Base-by-base conservation (phyloP, 2,113 vertebrate genomes). In the Tor tambroides region DNA sequence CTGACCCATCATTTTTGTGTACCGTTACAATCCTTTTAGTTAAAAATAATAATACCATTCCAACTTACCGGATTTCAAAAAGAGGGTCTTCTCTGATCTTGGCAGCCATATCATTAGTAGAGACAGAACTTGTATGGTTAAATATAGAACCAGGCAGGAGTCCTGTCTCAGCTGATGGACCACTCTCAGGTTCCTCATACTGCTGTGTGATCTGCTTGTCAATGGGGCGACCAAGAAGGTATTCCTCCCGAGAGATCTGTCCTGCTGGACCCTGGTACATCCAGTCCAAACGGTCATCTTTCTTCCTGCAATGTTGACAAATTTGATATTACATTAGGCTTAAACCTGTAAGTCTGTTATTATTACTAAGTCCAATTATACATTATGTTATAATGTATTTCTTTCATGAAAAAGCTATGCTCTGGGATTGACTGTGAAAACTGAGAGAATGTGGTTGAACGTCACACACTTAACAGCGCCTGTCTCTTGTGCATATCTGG, bases 11-110 rank as follows among this genome's bases (percentile, higher is more conserved):
- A 71, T 71, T 71, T 71, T 32, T 71, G 59, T 61, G 9, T 26
- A 61, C n/a, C 3, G 10, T 61, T 67, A 67, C 63, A 67, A 67
- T 1, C 6, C 65, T 32, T 69, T 19, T 19, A 35, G 67, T 17
- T 69, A 35, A 9, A 35, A 71, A 71, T 35, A 69, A 35, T 1
- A 69, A 69, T 32, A 35, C 3, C 28, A 21, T 63, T 32, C 1
- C 15, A 67, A 6, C 80, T 86, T 15, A 98, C 98, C 97, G 96
- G 90, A 99, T 99, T 90, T 96, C 93, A 92, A 99, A 99, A 1
- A 99, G 95, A 0, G 98, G 98, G 79, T 99, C 98, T 89, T 99
- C 98, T 0, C 98, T 95, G 90, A 99, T 99, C 83, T 99, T 99
- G 90, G 96, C 97, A 78, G 98, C 97, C 93, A 99, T 94, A 86